Evolutionary conservation across 2,888 invertebrate species (phyloP).

Genomic region (Brenthis ino): DNA sequence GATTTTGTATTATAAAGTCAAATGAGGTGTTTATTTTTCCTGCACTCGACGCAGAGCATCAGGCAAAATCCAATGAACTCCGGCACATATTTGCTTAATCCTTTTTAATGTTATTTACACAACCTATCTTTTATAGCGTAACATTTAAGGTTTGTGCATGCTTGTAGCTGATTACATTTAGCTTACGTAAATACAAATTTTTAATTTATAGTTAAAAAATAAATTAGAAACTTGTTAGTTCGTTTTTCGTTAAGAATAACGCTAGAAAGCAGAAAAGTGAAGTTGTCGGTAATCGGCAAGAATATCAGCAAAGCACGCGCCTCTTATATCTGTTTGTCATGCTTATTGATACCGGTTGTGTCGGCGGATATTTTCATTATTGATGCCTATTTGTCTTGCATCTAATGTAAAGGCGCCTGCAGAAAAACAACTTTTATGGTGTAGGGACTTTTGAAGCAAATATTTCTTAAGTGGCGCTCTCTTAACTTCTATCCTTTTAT

Average conservation of each 20-base stretch:
- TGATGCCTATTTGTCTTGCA: slow-evolving; percentile 68
- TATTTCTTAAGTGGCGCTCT: not conserved
- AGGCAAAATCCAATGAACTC: slow-evolving; percentile 53
- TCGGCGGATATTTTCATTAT: slow-evolving; percentile 58
- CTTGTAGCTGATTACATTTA: slow-evolving; percentile 22
- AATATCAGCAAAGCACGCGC: slow-evolving; percentile 60
- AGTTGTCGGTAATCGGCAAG: slow-evolving; percentile 57
- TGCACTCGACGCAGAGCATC: slow-evolving; percentile 56
- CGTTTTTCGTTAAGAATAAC: too few relatives aligned
- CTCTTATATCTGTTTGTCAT: slow-evolving; percentile 51
- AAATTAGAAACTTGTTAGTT: not conserved
- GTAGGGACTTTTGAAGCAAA: not conserved
- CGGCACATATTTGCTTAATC: slow-evolving; percentile 49
- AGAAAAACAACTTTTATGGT: slow-evolving; percentile 7
- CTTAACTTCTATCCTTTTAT: not conserved
- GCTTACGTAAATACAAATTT: slow-evolving; percentile 4
- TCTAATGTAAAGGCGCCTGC: slow-evolving; percentile 20
- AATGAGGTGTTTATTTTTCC: slow-evolving; percentile 69
- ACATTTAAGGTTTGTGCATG: slow-evolving; percentile 29
- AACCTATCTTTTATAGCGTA: slow-evolving; percentile 29
- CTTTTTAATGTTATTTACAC: slow-evolving; percentile 36
- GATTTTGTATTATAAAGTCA: slow-evolving; percentile 64
- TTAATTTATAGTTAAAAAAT: slow-evolving; percentile 31
- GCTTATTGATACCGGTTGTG: slow-evolving; percentile 46
- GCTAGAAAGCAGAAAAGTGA: slow-evolving; percentile 32